phyloP scores from a whole-genome alignment of 2,113 vertebrate species.

The Daubentonia madagascariensis region DNA sequence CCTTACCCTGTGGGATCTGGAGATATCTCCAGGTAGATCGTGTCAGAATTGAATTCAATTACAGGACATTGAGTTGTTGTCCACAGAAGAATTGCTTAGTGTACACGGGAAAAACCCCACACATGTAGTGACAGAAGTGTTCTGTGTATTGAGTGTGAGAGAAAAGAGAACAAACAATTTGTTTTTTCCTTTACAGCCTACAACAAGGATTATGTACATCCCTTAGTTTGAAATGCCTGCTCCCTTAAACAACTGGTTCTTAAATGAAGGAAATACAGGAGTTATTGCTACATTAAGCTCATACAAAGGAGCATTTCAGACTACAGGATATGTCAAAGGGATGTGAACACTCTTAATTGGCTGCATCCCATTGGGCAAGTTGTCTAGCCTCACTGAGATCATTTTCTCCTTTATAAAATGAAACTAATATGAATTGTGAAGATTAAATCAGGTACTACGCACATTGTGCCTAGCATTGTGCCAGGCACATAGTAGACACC shows the following conservation, averaged over 20 bases:
- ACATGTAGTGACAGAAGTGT: no score
- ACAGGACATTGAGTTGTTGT: not conserved
- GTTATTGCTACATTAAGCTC: not conserved
- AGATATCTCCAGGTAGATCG: not conserved
- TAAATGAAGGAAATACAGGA: not conserved
- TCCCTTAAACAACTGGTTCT: not conserved
- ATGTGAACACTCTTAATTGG: not conserved
- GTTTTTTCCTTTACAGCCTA: not conserved
- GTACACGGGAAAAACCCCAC: rapidly evolving
- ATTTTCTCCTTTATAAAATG: slow-evolving; percentile 10
- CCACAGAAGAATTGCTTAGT: not conserved
- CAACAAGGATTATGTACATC: not conserved
- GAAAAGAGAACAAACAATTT: no score
- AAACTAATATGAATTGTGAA: not conserved
- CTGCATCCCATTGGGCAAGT: not conserved
- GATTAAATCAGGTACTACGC: not conserved
- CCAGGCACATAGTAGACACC: not conserved
- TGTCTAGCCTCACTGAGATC: not conserved
- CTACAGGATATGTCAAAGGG: not conserved
- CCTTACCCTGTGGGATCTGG: not conserved
- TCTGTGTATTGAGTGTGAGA: not conserved
- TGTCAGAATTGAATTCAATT: not conserved
- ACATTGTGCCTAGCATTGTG: not conserved
- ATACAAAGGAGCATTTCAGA: not conserved
- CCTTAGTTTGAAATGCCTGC: not conserved